phyloP scores from a whole-genome alignment of 2,888 invertebrate genomes.

The Junonia oenone region DNA sequence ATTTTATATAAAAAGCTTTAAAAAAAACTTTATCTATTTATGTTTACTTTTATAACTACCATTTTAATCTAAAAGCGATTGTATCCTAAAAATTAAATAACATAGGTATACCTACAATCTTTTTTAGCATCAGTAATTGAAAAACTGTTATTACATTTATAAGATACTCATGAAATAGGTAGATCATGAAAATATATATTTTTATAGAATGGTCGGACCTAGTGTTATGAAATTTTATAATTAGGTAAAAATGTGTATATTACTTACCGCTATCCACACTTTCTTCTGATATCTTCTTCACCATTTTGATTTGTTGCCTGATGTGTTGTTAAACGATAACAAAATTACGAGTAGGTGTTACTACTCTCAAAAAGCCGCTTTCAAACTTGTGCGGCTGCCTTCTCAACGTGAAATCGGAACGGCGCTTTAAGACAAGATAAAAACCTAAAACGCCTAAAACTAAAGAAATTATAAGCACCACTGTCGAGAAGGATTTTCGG shows the following conservation, averaged over 20 bases:
- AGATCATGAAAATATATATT: background rate
- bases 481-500: conserved; percentile 72
- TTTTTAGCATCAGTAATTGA: too few relatives aligned
- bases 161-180: too few relatives aligned
- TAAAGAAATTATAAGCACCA: conserved; percentile 64
- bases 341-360: conserved; percentile 66
- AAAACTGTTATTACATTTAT: too few relatives aligned
- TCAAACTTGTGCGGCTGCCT: conserved; percentile 75
- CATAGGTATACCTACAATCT: too few relatives aligned
- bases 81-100: too few relatives aligned
- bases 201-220: too few relatives aligned
- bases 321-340: conserved; percentile 66
- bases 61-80: too few relatives aligned
- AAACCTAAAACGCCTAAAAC: conserved; percentile 56
- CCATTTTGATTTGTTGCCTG: conserved; percentile 68
- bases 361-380: conserved; percentile 78
- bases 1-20: background rate
- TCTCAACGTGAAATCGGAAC: conserved; percentile 77
- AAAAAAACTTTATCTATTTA: too few relatives aligned
- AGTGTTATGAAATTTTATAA: background rate
- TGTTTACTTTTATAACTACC: too few relatives aligned
- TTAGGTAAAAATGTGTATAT: conserved; percentile 16
- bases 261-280: conserved; percentile 79
- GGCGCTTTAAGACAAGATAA: conserved; percentile 57
- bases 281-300: conserved; percentile 79